A percentile compares a stretch with the other conserved stretches of the same genome.
phyloP scores from a whole-genome alignment of 2,888 invertebrate genomes.

The Meiosimyza platycephala region DNA sequence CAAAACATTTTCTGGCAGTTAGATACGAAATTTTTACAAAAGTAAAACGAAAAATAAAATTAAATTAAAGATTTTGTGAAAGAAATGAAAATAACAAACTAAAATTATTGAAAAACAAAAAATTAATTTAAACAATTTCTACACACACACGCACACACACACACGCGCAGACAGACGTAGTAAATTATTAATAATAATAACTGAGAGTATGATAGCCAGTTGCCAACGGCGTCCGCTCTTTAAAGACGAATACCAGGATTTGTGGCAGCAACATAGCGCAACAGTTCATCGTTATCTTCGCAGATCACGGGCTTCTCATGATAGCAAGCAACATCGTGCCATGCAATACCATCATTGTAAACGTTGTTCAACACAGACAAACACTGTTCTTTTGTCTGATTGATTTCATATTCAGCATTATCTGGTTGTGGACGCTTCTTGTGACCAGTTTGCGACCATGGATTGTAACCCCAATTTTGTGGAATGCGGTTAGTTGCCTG shows the following conservation, averaged over 20 bases:
- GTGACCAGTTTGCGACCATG: constrained; percentile 92
- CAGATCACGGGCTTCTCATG: constrained; percentile 93
- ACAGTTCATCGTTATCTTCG: constrained; percentile 89
- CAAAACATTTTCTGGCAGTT: constrained; percentile 28
- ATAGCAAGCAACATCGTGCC: constrained; percentile 95
- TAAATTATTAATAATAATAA: constrained; percentile 32
- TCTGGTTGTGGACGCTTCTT: constrained; percentile 90
- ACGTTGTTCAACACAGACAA: constrained; percentile 90
- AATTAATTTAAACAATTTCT: constrained; percentile 42
- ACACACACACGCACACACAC: constrained; percentile 34
- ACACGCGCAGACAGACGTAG: constrained; percentile 20
- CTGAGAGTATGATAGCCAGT: constrained; percentile 27
- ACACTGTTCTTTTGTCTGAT: constrained; percentile 88
- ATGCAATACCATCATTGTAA: constrained; percentile 92
- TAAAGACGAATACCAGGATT: constrained; percentile 87
- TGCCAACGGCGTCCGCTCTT: constrained; percentile 53
- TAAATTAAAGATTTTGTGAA: constrained; percentile 50
- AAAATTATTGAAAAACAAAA: constrained; percentile 55
- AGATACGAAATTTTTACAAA: constrained; percentile 29
- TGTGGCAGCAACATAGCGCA: constrained; percentile 85
- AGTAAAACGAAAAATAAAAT: constrained; percentile 45
- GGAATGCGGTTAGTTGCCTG: constrained; percentile 80
- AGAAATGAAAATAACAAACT: constrained; percentile 59
- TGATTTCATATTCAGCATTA: constrained; percentile 91
- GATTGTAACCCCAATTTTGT: constrained; percentile 78